Base-by-base conservation (phyloP, 2,888 invertebrate genomes). In the Ophraella communa region DNA sequence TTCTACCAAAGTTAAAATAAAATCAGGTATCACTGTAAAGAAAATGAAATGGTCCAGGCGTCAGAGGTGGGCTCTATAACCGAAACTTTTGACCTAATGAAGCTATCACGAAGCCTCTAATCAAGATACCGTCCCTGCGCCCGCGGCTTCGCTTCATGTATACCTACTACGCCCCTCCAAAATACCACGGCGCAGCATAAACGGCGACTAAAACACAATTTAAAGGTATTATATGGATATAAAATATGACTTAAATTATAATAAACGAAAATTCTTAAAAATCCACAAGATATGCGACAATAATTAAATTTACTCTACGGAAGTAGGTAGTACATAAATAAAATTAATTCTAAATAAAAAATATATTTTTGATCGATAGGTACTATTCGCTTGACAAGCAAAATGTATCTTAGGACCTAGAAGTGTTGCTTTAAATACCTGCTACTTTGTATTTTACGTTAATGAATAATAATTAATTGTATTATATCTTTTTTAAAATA, bases 61-160 rank as follows among this genome's bases (percentile, higher is more conserved):
- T 69, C 66, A 66, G 63, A 64, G 69, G 66, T 55, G 66, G 66
- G 62, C 65, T 61, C 60, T 56, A 42, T 66, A 64, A 66, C 68
- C 64, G 52, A 68, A 66, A 67, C 63, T 53, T 57, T 58, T 64
- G 67, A 62, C 62, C 62, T 79, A 79, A 79, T 79, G 78, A 79
- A 79, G 78, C 78, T 78, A 79, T 79, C 77, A 79, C 73, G 67
- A 67, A 75, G 77, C 73, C 78, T 79, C 73, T 79, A 79, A 79
- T 79, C 78, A 78, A 74, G 70, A 72, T 68, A 74, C 77, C 77
- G 75, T 72, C 74, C 74, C 73, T 73, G 70, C 69, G 73, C 49
- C 49, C 27, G 27, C 27, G 49, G 49, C 49, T 17, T 17, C 5
- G 45, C 45, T 14, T 14, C 49, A 51, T 27, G 49, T 51, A 51